Base-by-base conservation (phyloP, 2,113 vertebrate species). In the Chauna torquata region DNA sequence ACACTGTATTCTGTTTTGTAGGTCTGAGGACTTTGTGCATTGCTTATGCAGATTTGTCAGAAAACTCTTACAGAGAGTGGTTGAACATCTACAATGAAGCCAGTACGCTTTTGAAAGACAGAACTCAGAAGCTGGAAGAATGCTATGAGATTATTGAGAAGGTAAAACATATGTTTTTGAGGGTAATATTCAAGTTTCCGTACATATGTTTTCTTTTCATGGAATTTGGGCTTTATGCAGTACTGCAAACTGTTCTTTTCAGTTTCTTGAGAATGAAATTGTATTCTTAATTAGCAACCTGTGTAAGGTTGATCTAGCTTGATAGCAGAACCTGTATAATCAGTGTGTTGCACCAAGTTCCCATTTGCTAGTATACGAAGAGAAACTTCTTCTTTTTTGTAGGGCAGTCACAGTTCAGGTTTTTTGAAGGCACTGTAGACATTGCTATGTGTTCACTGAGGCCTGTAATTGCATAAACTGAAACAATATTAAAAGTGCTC, bases 71-170 rank as follows among this genome's bases (percentile, higher is more conserved):
- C 76, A 98, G 98, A 78, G 98, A 99, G 72, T 99, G 99, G 99
- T 70, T 99, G 82, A 98, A 98, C 44, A 96, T 98, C 87, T 99
- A 99, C 74, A 99, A 98, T 28, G 98, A 98, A 82, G 95, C 97
- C 94, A 99, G 99, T 97, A 99, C 98, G 5, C 96, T 98, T 71
- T 62, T 99, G 91, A 99, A 99, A 97, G 99, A 99, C 96, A 98
- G 99, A 44, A 92, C 98, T 64, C 98, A 99, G 92, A 99, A 98
- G 80, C 91, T 99, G 57, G 99, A 99, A 91, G 99, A 99, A 65
- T 99, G 99, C 92, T 99, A 99, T 16, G 99, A 99, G 96, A 98
- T 99, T 69, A 98, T 99, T 72, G 99, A 99, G 95, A 99, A 99
- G 98, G 99, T 99, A 96, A 85, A 14, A 38, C 6, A 9, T 17